Conservation (phyloP, 2,888 invertebrate genomes). For the Ichneumoninae sp. region DNA sequence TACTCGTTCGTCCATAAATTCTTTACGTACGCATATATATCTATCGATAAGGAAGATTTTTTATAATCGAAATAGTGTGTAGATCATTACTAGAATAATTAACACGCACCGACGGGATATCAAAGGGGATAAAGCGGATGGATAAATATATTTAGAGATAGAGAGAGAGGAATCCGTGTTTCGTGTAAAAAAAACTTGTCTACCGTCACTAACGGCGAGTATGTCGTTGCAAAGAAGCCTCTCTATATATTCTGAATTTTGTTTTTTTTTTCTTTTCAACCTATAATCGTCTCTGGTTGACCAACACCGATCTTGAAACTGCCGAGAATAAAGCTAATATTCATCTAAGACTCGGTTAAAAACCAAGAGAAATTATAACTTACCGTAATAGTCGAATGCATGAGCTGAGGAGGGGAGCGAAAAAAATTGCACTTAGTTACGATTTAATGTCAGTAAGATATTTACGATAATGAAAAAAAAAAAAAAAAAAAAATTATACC, state of each 20-base stretch:
- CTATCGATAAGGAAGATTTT: not conserved
- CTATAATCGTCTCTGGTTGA: constrained; percentile 19
- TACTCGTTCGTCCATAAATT: constrained; percentile 25
- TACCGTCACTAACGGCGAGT: constrained; percentile 32
- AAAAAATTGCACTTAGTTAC: constrained; percentile 83
- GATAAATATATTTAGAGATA: not conserved
- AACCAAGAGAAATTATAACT: constrained; percentile 92
- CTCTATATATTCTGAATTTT: constrained; percentile 41
- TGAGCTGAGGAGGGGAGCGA: constrained; percentile 89
- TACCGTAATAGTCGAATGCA: constrained; percentile 99
- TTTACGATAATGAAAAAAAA: constrained; percentile 44
- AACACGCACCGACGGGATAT: constrained; percentile 59
- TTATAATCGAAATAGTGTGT: constrained; percentile 19
- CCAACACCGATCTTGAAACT: constrained; percentile 21
- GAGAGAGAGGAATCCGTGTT: constrained; percentile 50
- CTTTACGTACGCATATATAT: constrained; percentile 8
- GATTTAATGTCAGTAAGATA: constrained; percentile 68
- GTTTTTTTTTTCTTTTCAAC: constrained; percentile 21
- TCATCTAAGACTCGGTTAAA: constrained; percentile 66
- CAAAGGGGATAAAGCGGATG: constrained; percentile 59
- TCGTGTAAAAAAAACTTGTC: constrained; percentile 45
- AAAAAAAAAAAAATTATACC: constrained; percentile 47
- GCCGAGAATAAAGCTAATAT: constrained; percentile 58
- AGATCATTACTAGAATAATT: constrained; percentile 42
- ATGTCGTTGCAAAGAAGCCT: constrained; percentile 44